Base-by-base conservation (phyloP, 2,888 invertebrate species). In the Azorinus chamasolen region DNA sequence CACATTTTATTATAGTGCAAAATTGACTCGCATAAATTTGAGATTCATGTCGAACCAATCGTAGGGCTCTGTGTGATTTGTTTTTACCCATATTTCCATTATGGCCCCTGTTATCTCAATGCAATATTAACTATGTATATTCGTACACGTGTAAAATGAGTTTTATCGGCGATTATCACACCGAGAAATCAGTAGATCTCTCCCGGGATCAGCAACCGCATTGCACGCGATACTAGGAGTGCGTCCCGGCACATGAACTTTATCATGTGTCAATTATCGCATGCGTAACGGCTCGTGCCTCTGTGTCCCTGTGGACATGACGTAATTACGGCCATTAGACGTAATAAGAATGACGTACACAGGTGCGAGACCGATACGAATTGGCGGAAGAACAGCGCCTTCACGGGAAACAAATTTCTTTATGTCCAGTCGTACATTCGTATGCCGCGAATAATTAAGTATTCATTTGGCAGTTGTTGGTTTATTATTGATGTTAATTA, bases 201-300 rank as follows among this genome's bases (percentile, higher is more conserved):
- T 37, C 46, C 37, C 61, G 63, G 50, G 54, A 41, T 59, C 43
- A 50, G 39, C 53, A 51, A 54, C 63, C 79, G 45, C 61, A 55
- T 39, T 39, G 46, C 64, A 68, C 59, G 48, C 69, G 46, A 32
- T 32, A 51, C 58, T 51, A 45, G 59, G 55, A 59, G 62, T 66
- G 43, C 57, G 68, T 51, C 61, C 18, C 37, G 41, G 22, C 68
- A 59, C 79, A 79, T 79, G 75, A 79, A 61, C 80, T 73, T 76
- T 70, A 80, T 76, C 76, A 80, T 69, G 80, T 66, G 80, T 80
- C 73, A 80, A 80, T 80, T 73, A 73, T 80, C 66, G 53, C 65
- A 62, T 62, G 55, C 65, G 68, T 65, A 70, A 73, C 80, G 73
- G 80, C 76, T 58, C 80, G 70, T 71, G 76, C 65, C 22, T 32